Base-by-base conservation (phyloP, 2,888 invertebrate species). In the Sminthurides aquaticus region DNA sequence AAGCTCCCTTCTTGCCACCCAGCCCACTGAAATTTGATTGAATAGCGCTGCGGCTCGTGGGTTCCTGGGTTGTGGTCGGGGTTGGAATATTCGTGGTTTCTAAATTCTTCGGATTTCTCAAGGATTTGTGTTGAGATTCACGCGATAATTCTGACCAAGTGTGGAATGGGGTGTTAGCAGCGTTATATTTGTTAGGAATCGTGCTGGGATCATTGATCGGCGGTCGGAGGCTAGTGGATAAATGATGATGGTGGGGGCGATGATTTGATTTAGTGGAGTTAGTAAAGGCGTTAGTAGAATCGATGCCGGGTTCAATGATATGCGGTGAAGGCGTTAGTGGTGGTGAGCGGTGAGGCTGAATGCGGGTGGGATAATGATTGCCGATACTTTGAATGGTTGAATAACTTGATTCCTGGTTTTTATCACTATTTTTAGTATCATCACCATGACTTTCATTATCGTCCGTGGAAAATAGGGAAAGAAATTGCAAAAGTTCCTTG, bases 131-230 rank as follows among this genome's bases (percentile, higher is more conserved):
- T n/a, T n/a, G n/a, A n/a, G n/a, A n/a, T n/a, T n/a, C 67, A 57
- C 72, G 66, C 58, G 72, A 71, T 25, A 69, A 67, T 56, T 71
- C 72, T 60, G 66, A 67, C 72, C 72, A 72, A 27, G 71, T 70
- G 49, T 65, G 65, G 63, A 72, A 72, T 34, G 72, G 71, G 43
- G 68, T 54, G 8, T 57, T n/a, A 59, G 52, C 28, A 48, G n/a
- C 26, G 24, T 11, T 24, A 8, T 54, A 54, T 20, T 54, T 54
- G 54, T 54, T 8, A 5, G 8, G 11, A 8, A 20, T 8, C n/a
- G n/a, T n/a, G n/a, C n/a, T n/a, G n/a, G n/a, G n/a, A n/a, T n/a
- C n/a, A n/a, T n/a, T n/a, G n/a, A n/a, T n/a, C n/a, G n/a, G n/a
- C n/a, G n/a, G n/a, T n/a, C n/a, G n/a, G n/a, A n/a, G n/a, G n/a